Evolutionary conservation across 2,113 vertebrate genomes (phyloP).

Genomic region (Cyrtonyx montezumae): DNA sequence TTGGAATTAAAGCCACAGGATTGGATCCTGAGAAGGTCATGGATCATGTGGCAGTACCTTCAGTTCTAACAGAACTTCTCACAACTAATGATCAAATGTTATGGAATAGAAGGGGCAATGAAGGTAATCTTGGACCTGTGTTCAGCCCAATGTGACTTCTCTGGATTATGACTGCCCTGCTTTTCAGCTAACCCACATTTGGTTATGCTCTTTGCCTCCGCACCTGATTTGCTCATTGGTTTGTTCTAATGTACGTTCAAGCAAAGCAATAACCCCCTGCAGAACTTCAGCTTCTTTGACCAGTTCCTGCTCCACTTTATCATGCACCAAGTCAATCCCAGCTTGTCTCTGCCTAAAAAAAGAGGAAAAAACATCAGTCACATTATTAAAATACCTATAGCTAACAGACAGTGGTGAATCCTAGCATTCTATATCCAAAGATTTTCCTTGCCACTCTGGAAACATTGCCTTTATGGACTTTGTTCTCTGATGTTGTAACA

Average conservation of each 20-base stretch:
- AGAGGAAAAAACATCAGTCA: background rate
- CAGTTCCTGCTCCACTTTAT: slow-evolving; percentile 86
- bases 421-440: background rate
- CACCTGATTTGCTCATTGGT: slow-evolving; percentile 90
- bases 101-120: background rate
- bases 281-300: slow-evolving; percentile 84
- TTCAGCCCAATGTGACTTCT: background rate
- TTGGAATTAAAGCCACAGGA: background rate
- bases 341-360: slow-evolving; percentile 80
- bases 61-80: background rate
- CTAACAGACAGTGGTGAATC: background rate
- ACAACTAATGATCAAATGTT: background rate
- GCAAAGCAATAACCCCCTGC: slow-evolving; percentile 76
- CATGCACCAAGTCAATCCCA: slow-evolving; percentile 82
- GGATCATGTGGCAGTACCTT: background rate
- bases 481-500: background rate
- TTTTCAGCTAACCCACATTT: background rate
- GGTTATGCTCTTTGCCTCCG: background rate
- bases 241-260: slow-evolving; percentile 84
- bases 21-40: background rate
- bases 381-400: background rate
- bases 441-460: background rate
- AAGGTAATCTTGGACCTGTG: background rate
- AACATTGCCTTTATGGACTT: background rate
- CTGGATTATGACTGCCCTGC: background rate